Conservation (phyloP, 2,888 invertebrate genomes). For the Hirudinaria manillensis region DNA sequence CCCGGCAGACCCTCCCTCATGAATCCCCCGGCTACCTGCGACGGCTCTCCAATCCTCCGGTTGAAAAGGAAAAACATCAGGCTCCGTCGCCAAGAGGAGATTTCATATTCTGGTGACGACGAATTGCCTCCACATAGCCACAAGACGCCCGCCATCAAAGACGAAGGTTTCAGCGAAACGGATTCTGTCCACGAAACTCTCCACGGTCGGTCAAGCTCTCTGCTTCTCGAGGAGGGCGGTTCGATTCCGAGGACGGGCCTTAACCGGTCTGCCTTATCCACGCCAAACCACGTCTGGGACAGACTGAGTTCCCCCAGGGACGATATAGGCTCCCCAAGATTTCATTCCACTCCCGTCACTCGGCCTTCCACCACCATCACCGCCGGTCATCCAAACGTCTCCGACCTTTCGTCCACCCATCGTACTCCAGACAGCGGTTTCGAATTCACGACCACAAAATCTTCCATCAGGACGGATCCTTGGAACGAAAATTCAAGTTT, state of each 20-base stretch:
- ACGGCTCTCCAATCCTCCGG: conserved; percentile 22
- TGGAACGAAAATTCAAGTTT: neutral
- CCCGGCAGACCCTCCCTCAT: conserved; percentile 29
- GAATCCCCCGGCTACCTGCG: conserved; percentile 28
- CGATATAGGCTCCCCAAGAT: neutral
- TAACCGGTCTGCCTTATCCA: no score
- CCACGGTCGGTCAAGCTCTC: no score
- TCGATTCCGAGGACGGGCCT: no score
- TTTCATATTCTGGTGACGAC: neutral
- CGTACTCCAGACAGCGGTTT: conserved; percentile 7
- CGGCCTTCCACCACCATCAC: neutral
- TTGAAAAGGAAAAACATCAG: neutral
- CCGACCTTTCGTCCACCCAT: neutral
- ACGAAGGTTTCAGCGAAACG: no score
- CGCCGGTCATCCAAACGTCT: no score
- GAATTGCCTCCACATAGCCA: neutral
- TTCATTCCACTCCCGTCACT: neutral
- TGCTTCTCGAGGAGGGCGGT: no score
- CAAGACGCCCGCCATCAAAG: neutral
- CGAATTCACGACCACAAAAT: neutral
- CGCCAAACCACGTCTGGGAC: no score
- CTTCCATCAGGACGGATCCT: neutral
- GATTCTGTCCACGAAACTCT: no score
- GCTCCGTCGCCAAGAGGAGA: neutral
- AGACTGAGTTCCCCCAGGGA: neutral